Evolutionary conservation across 1,140 invertebrate genomes (phyloP), one percentile per base, ranked within the genome.

Genomic region (Chrysomallon squamiferum): DNA sequence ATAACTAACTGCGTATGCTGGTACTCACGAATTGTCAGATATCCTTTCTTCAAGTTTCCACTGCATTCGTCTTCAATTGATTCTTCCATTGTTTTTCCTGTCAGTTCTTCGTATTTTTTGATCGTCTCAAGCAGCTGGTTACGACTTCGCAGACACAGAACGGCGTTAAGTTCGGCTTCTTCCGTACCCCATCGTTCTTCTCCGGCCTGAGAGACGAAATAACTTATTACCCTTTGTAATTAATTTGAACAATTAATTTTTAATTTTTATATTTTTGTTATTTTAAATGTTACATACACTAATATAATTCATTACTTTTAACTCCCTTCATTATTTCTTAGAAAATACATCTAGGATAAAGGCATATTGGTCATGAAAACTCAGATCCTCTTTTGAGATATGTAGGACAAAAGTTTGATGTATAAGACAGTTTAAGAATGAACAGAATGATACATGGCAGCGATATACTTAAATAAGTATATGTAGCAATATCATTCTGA

Each of bases 151-250:
- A 90, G 88, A 4, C 89, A 89, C 64, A 93, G 81, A 62, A 93
- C 89, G 62, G 88, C 87, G 69, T 91, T 91, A 76, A 93, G 91
- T 6, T 90, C 87, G 71, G 90, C 89, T 83, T 92, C 91, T 62
- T 91, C 89, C 9, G 91, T 93, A 30, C 92, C 92, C 69, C 90
- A 87, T 78, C 89, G 89, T 49, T 64, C 73, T 22, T 77, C 75
- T n/a, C 81, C 82, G 57, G 79, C 82, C 79, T 85, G 64, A 18
- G 62, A 68, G 49, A 25, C 13, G 43, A 59, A n/a, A n/a, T n/a
- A n/a, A n/a, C n/a, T n/a, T n/a, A n/a, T n/a, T n/a, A n/a, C n/a
- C n/a, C n/a, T n/a, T n/a, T n/a, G n/a, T n/a, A n/a, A n/a, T n/a
- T n/a, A n/a, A n/a, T n/a, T n/a, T n/a, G n/a, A n/a, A n/a, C n/a